Base-by-base conservation (phyloP, 1,140 invertebrate genomes). In the Linepithema humile region DNA sequence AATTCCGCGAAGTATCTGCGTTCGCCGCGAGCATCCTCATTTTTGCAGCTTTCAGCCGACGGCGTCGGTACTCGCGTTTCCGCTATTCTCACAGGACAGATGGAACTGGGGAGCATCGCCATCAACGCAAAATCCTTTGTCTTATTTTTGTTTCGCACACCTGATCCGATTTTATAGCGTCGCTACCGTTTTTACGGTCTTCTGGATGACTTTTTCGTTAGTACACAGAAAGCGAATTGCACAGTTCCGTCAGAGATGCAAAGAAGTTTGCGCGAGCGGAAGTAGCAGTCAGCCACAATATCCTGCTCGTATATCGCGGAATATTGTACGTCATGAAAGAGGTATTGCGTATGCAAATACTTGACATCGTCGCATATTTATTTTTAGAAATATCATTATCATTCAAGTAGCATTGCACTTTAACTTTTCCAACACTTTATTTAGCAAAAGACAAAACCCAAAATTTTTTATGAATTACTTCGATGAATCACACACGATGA, bases 101-200 rank as follows among this genome's bases (percentile, higher is more conserved):
- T 23, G 20, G 48, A 69, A 70, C 35, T 23, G n/a, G n/a, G 17
- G 20, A 29, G 35, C 64, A 80, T 12, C n/a, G 5, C 38, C 26
- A 70, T 57, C 64, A 15, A 53, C 20, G 29, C 9, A 20, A 64
- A 50, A n/a, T 55, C 45, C 1, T 5, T 12, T 3, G 23, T 70
- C 53, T 70, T 40, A 80, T 69, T 69, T 80, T 69, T 70, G 53
- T 80, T 70, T 80, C 60, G 32, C 17, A 26, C 59, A 23, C 35
- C 26, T 40, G 75, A 53, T 65, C 48, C 62, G 26, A 80, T 78
- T 67, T 69, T 69, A 78, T 70, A 32, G 32, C 23, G 5, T 29
- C 23, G 64, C 38, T 9, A 38, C 12, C 38, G 38, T 70, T 80
- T 80, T 80, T 80, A 80, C 26, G 12, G n/a, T 48, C 50, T 59